Conservation (phyloP, 1,140 invertebrate genomes). For the Meloidogyne hapla region DNA sequence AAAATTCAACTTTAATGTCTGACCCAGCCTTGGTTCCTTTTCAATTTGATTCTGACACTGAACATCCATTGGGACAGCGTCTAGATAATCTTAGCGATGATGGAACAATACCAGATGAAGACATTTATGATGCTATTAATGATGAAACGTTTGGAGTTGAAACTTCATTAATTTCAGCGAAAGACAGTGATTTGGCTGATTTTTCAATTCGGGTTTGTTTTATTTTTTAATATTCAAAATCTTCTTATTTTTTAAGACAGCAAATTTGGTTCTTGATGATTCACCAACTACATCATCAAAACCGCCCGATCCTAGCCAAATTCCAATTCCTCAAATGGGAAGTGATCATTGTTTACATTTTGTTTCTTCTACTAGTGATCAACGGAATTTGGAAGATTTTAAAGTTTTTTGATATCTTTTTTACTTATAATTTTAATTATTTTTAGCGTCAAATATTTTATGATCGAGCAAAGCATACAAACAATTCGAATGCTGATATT, state of each 20-base stretch:
- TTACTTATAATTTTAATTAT: background rate
- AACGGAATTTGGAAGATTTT: constrained; percentile 11
- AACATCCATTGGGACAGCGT: background rate
- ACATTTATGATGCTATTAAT: constrained; percentile 54
- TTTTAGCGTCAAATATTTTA: background rate
- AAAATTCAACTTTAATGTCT: background rate
- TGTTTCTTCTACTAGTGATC: background rate
- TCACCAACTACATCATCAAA: constrained; percentile 4
- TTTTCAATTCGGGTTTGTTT: constrained; percentile 42
- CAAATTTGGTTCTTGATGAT: constrained; percentile 18
- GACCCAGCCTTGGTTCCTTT: background rate
- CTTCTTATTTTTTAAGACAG: constrained; percentile 31
- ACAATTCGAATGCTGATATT: background rate
- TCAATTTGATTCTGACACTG: background rate
- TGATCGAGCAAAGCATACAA: background rate
- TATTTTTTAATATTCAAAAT: background rate
- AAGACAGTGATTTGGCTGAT: constrained; percentile 35
- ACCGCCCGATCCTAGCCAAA: constrained; percentile 30
- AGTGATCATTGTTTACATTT: constrained; percentile 7
- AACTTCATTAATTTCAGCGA: background rate
- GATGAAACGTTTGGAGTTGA: constrained; percentile 48
- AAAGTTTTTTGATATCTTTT: constrained; percentile 9
- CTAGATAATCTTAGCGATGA: background rate
- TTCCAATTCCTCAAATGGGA: constrained; percentile 25
- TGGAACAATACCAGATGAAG: constrained; percentile 41